Base-by-base conservation (phyloP, 1,140 invertebrate species). In the Melipona quadrifasciata region DNA sequence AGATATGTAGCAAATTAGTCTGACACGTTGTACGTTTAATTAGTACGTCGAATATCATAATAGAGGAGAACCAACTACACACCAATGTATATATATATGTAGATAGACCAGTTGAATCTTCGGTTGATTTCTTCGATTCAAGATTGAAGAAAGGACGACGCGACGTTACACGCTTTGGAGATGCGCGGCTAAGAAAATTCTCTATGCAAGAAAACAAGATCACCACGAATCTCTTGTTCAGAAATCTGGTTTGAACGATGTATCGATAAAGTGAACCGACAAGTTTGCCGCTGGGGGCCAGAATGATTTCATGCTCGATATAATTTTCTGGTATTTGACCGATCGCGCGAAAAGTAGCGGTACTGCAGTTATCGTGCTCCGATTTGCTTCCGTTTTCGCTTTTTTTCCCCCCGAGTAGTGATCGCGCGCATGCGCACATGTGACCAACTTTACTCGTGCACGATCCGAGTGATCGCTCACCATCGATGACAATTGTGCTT, bases 231-330 rank as follows among this genome's bases (percentile, higher is more conserved):
- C 47, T 53, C 61, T 73, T 58, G 80, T 81, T 34, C 27, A 17
- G 19, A 51, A 27, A 65, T 81, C n/a, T 65, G 31, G 34, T 71
- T n/a, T 14, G 11, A 67, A 64, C 47, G 80, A 17, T 55, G 72
- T n/a, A n/a, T 17, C 47, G 64, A 19, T 51, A 21, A 81, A 64
- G n/a, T 73, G 34, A 11, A 12, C 51, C 10, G 1, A 17, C 34
- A n/a, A 73, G 68, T 24, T 79, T 58, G 14, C 53, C 76, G 81
- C 81, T 90, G 87, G 82, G 90, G 90, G 90, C 84, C 86, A 57
- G 90, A 88, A 87, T 88, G 85, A 91, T 91, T 91, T 92, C 87
- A 88, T 90, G 89, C 84, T 84, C 86, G 78, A 89, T 90, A 86
- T 83, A 86, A 84, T 89, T 90, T 87, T 88, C 67, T 78, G 68